Conservation (phyloP, 2,113 vertebrate species). For the Oreotrochilus melanogaster region DNA sequence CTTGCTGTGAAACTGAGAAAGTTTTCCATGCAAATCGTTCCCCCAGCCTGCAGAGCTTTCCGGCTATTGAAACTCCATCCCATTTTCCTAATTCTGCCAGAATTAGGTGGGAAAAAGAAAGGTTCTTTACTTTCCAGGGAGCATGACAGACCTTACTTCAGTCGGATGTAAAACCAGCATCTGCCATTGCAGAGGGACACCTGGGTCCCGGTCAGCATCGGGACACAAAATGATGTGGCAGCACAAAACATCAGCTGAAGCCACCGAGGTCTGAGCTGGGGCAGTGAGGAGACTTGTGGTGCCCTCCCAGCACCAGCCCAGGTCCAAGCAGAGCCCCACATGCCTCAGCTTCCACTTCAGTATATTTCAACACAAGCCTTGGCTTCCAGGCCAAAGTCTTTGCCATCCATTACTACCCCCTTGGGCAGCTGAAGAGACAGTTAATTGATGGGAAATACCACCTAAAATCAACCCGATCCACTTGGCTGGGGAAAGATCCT, state of each 20-base stretch:
- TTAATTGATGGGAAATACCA: not conserved
- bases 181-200: rapidly evolving
- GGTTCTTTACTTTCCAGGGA: not conserved
- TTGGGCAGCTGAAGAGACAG: not conserved
- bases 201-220: rapidly evolving
- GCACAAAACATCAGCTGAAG: not conserved
- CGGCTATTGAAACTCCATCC: not conserved
- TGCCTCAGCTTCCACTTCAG: not conserved
- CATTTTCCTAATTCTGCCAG: not conserved
- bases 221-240: rapidly evolving
- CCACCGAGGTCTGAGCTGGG: not conserved
- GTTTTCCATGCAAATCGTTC: not conserved
- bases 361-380: not conserved
- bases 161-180: not conserved
- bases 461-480: not conserved
- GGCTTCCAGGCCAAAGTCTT: not conserved
- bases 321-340: not conserved
- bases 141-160: not conserved
- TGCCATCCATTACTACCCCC: not conserved
- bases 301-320: not conserved
- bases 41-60: not conserved
- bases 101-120: not conserved
- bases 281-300: not conserved
- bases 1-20: not conserved
- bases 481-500: not conserved